These are phyloP conservation scores for Dicyrtomina minuta DNA, from an alignment of 2,888 invertebrate species.

Conservation along the genomic window DNA sequence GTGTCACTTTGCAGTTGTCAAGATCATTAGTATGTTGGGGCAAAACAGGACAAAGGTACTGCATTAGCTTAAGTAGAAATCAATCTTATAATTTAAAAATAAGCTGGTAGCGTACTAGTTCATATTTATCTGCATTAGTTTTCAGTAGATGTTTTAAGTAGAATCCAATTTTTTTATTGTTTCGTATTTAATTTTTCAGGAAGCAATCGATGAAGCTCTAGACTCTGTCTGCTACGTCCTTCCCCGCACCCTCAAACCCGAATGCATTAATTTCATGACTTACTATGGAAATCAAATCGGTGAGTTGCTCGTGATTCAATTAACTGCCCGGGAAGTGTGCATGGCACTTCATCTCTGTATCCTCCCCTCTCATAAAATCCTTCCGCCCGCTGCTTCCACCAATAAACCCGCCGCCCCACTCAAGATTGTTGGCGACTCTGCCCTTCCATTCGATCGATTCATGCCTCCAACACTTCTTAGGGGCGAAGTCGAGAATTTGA, in stretches of 20 bases:
- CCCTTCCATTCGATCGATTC: conserved; percentile 44
- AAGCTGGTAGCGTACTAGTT: neutral
- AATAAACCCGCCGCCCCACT: too few species aligned
- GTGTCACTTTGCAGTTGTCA: conserved; percentile 76
- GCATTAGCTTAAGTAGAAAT: neutral
- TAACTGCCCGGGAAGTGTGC: conserved; percentile 75
- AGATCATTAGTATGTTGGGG: conserved; percentile 72
- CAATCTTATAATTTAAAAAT: neutral
- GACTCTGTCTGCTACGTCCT: conserved; percentile 71
- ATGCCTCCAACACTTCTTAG: conserved; percentile 35
- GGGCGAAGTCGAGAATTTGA: conserved; percentile 11
- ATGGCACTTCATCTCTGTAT: conserved; percentile 73
- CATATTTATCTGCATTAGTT: too few species aligned
- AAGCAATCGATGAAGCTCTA: conserved; percentile 68
- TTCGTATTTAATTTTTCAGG: conserved; percentile 59
- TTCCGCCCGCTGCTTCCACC: neutral
- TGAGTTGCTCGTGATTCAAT: conserved; percentile 74
- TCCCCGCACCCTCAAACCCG: conserved; percentile 64
- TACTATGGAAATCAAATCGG: conserved; percentile 74
- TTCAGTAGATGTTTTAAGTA: too few species aligned
- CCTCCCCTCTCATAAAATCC: conserved; percentile 54
- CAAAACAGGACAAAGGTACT: conserved; percentile 73
- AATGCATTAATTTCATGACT: conserved; percentile 76
- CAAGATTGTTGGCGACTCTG: conserved; percentile 26
- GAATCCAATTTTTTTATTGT: too few species aligned